Evolutionary conservation across 2,888 invertebrate genomes (phyloP).

Genomic region (Mimachlamys varia): DNA sequence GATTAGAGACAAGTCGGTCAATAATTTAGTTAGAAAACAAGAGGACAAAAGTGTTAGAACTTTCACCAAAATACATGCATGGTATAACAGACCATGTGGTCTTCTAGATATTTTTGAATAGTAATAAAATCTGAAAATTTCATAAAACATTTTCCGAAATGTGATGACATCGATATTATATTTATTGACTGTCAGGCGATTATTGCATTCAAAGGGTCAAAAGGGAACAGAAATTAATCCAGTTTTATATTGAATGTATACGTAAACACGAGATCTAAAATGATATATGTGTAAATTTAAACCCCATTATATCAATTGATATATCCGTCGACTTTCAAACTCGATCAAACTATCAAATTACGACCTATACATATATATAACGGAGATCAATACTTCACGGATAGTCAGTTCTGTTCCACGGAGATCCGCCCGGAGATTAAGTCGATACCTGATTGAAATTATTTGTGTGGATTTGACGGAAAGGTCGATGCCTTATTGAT

Average conservation of each 20-base stretch:
- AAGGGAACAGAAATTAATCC: neutral
- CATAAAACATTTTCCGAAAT: neutral
- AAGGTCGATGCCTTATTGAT: neutral
- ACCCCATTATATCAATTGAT: neutral
- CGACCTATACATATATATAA: neutral
- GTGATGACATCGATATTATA: neutral
- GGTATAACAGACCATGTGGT: no score
- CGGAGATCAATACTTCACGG: neutral
- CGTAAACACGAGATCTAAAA: neutral
- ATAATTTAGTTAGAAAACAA: no score
- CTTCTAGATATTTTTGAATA: no score
- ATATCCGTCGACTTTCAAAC: neutral
- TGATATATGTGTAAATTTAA: constrained; percentile 5
- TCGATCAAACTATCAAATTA: constrained; percentile 3
- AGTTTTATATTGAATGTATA: neutral
- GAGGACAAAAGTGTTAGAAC: no score
- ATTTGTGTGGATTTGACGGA: neutral
- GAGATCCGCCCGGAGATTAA: neutral
- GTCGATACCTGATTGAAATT: neutral
- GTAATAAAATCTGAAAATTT: neutral
- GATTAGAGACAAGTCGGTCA: no score
- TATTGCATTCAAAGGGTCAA: neutral
- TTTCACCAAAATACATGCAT: no score
- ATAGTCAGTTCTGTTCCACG: neutral
- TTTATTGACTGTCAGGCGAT: neutral